Base-by-base conservation (phyloP, 2,797 vertebrate species). In the Channallabes apus region DNA sequence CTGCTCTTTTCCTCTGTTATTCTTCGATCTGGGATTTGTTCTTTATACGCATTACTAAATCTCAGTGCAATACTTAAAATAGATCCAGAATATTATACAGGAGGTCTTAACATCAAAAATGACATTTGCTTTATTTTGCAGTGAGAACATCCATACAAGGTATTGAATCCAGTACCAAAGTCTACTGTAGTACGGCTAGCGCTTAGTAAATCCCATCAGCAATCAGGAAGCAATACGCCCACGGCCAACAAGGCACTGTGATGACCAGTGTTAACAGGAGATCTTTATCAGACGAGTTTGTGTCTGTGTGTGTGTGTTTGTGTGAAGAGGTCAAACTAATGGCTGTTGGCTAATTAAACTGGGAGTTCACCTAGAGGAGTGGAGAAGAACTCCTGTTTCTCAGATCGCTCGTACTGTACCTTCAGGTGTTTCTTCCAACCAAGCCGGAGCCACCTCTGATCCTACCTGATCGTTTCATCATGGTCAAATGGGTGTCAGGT, bases 281-380 rank as follows among this genome's bases (percentile, higher is more conserved):
- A 90, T 92, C 85, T 83, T 88, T 87, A 87, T 82, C 38, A 29
- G 54, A 90, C 91, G 89, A 94, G 90, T 85, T 93, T 91, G 91
- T 86, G n/a, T n/a, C n/a, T 84, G 73, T 78, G 73, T 86, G 86
- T 87, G 29, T 58, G 51, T 32, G 41, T 41, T 38, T 29, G 64
- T 29, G 8, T 64, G 24, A 77, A 61, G 58, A 61, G 83, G 83
- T 89, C 88, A 83, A 51, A 35, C 17, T n/a, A 27, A 71, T 15
- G 15, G 17, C 20, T 8, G 24, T 27, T 54, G 41, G 14, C 46
- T 75, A n/a, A 75, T 27, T 75, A 75, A 6, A 27, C 72, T 75
- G n/a, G 68, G 46, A 81, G n/a, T 22, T 77, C 35, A 20, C 2
- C 9, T 76, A 65, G 56, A 64, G 14, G 35, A 38, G 20, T 65